These are phyloP conservation scores for Sakesphorus luctuosus DNA, from an alignment of 2,113 vertebrate species.

Conservation along the genomic window DNA sequence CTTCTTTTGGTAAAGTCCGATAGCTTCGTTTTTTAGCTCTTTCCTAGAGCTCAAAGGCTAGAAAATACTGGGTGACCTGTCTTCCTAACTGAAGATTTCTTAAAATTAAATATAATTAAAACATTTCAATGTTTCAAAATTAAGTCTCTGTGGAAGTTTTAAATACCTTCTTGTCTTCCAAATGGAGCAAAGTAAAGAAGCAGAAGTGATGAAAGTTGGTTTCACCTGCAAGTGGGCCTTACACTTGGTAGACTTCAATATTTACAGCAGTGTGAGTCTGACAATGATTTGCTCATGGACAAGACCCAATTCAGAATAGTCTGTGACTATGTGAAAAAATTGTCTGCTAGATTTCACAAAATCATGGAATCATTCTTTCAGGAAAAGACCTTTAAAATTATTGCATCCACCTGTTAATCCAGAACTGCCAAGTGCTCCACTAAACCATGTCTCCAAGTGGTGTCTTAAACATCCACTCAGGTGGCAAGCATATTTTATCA, in stretches of 20 bases:
- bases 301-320: neutral
- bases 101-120: neutral
- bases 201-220: neutral
- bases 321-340: neutral
- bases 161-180: neutral
- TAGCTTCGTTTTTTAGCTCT: neutral
- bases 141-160: neutral
- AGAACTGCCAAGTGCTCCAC: neutral
- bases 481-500: neutral
- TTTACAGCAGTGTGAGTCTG: neutral
- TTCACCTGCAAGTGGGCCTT: neutral
- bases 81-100: neutral
- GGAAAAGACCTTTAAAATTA: neutral
- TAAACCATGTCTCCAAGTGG: neutral
- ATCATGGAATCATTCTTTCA: neutral
- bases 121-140: neutral
- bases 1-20: rapidly evolving
- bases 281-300: neutral
- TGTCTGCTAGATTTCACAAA: neutral
- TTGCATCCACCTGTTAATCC: neutral
- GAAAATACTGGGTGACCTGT: neutral
- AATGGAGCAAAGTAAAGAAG: neutral
- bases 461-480: neutral
- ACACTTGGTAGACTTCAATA: neutral
- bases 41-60: neutral